Percentiles rank a stretch among this genome's conserved stretches.
Conservation (phyloP, 2,113 vertebrate species). For the Burhinus oedicnemus region DNA sequence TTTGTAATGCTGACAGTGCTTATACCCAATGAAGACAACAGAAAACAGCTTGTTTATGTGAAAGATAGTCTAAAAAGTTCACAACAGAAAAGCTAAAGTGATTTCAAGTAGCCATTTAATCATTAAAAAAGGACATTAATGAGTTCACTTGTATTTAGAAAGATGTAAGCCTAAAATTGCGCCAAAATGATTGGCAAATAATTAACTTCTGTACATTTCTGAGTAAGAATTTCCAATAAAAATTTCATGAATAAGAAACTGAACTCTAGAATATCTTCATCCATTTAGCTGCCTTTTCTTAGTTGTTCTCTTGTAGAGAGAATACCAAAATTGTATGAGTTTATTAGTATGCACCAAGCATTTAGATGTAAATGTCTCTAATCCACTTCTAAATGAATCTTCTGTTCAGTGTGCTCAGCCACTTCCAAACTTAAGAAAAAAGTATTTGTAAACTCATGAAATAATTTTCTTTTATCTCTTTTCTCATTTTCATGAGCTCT, state of each 20-base stretch:
- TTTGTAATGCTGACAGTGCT: neutral
- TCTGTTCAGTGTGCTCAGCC: conserved; percentile 20
- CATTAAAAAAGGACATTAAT: neutral
- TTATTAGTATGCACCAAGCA: conserved; percentile 34
- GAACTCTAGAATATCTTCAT: neutral
- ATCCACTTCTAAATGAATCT: conserved; percentile 56
- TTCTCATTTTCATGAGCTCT: neutral
- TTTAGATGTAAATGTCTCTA: conserved; percentile 52
- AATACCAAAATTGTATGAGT: conserved; percentile 13
- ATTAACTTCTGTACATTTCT: neutral
- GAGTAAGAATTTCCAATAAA: neutral
- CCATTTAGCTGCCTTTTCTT: neutral
- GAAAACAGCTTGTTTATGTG: neutral
- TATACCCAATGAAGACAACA: neutral
- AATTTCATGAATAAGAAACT: neutral
- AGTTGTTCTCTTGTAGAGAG: neutral
- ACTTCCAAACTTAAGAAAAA: conserved; percentile 27
- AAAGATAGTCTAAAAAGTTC: neutral
- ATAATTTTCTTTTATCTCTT: neutral
- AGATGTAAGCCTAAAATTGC: neutral
- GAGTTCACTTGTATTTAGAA: neutral
- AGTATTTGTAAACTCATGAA: neutral
- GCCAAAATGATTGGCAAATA: neutral
- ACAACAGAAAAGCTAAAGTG: neutral
- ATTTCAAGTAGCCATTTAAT: neutral